Base-by-base conservation (phyloP, 1,140 invertebrate genomes). In the Heliconius nattereri region DNA sequence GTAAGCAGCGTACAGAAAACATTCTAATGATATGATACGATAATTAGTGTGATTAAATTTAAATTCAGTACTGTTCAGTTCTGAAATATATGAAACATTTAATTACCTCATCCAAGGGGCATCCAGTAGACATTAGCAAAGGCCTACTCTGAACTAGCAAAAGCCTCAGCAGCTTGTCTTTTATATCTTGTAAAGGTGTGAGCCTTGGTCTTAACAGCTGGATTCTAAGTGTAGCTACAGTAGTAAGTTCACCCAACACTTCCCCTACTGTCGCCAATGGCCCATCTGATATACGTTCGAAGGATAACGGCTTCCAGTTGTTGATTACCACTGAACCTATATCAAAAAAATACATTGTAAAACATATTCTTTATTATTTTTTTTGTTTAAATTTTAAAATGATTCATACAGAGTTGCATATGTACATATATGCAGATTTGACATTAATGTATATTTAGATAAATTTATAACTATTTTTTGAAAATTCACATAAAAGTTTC, bases 231-330 rank as follows among this genome's bases (percentile, higher is more conserved):
- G 98, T 99, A 7, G 98, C 98, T 19, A 98, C 96, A 3, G 98
- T 98, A 3, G 98, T 98, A 80, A 99, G 90, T 94, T 99, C 98
- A 2, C 98, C 98, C 35, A 99, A 95, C 74, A 99, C 98, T 87
- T 99, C 98, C 26, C 98, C 98, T 0, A 99, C 97, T 0, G 98
- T 98, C 52, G 97, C 96, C 9, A 97, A 91, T 1, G 97, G 96
- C 82, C 97, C 97, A 82, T 98, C 98, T 6, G 98, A 98, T 79
- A 99, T 98, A 85, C 97, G 97, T 83, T 99, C 98, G 90, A 99
- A 97, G 5, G 97, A 96, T 54, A 99, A 91, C 2, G 98, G 98
- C 91, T 98, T 98, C 98, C 98, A 99, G 87, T 99, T 98, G 89
- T 98, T 98, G 84, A 99, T 97, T 20, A 98, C 97, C 66, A 99